Evolutionary conservation across 2,113 vertebrate species (phyloP).

Genomic region (Telmatochromis brachygnathus): DNA sequence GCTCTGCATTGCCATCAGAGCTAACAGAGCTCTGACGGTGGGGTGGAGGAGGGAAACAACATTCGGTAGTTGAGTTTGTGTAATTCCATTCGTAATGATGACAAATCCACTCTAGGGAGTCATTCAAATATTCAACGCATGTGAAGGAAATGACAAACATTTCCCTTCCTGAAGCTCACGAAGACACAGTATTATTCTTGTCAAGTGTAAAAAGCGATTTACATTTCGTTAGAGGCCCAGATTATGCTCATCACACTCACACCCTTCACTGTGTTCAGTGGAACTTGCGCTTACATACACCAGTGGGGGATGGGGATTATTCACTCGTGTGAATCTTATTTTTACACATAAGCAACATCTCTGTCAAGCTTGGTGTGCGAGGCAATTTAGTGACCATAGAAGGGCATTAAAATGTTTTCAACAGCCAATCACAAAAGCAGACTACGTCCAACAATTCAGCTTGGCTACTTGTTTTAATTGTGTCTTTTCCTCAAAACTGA

Average conservation of each 20-base stretch:
- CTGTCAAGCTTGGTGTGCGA: background rate
- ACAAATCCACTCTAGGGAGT: background rate
- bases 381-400: background rate
- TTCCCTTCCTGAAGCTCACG: background rate
- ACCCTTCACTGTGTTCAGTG: background rate
- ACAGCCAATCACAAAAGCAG: background rate
- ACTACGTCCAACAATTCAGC: background rate
- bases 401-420: background rate
- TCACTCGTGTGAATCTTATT: background rate
- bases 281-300: background rate
- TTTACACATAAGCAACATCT: background rate
- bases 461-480: background rate
- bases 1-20: background rate
- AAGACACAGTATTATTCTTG: background rate
- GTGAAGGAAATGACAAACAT: background rate
- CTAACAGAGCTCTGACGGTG: background rate
- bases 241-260: background rate
- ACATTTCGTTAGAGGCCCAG: background rate
- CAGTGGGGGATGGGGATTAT: background rate
- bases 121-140: background rate
- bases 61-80: background rate
- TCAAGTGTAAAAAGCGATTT: background rate
- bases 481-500: background rate
- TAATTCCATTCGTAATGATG: constrained; percentile 4
- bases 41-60: background rate